Percentiles rank a stretch among this genome's conserved stretches.
These are phyloP conservation scores for Cyclophora punctaria DNA, from an alignment of 2,888 invertebrate genomes.

Conservation along the genomic window DNA sequence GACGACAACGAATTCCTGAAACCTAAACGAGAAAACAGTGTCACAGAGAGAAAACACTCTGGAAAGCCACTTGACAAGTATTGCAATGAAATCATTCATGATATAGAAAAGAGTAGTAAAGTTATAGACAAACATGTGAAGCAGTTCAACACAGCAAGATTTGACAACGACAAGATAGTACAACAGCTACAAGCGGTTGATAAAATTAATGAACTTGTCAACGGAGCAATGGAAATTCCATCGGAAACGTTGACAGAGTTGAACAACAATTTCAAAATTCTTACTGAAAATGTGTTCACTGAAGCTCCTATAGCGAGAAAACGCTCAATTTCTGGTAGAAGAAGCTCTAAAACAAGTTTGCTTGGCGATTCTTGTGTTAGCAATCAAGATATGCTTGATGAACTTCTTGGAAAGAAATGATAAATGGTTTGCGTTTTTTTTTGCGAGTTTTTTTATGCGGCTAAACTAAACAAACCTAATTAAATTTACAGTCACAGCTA, in stretches of 20 bases:
- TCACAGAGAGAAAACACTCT: slow-evolving; percentile 24
- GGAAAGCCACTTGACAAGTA: slow-evolving; percentile 57
- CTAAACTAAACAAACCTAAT: too few relatives aligned
- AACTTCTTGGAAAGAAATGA: slow-evolving; percentile 65
- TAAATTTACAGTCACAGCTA: too few relatives aligned
- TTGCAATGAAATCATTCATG: slow-evolving; percentile 61
- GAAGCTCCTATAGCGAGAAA: slow-evolving; percentile 40
- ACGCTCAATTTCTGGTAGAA: slow-evolving; percentile 46
- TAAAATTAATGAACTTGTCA: slow-evolving; percentile 65
- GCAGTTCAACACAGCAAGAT: slow-evolving; percentile 55
- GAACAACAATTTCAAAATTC: slow-evolving; percentile 61
- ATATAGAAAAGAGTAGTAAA: slow-evolving; percentile 60
- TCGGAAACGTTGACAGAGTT: slow-evolving; percentile 46
- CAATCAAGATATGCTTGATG: slow-evolving; percentile 60
- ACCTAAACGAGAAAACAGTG: slow-evolving; percentile 25
- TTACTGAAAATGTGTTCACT: slow-evolving; percentile 49
- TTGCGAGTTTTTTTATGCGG: too few relatives aligned
- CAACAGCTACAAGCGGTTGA: slow-evolving; percentile 69
- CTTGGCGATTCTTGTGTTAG: slow-evolving; percentile 55
- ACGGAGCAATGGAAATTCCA: slow-evolving; percentile 43
- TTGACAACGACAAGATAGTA: slow-evolving; percentile 65
- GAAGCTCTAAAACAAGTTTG: slow-evolving; percentile 40
- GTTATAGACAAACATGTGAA: slow-evolving; percentile 70
- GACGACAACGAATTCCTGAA: slow-evolving; percentile 27
- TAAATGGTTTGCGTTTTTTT: slow-evolving; percentile 12